Evolutionary conservation across 2,888 invertebrate species (phyloP), one percentile per base, ranked within the genome.

Genomic region (Luperina testacea): DNA sequence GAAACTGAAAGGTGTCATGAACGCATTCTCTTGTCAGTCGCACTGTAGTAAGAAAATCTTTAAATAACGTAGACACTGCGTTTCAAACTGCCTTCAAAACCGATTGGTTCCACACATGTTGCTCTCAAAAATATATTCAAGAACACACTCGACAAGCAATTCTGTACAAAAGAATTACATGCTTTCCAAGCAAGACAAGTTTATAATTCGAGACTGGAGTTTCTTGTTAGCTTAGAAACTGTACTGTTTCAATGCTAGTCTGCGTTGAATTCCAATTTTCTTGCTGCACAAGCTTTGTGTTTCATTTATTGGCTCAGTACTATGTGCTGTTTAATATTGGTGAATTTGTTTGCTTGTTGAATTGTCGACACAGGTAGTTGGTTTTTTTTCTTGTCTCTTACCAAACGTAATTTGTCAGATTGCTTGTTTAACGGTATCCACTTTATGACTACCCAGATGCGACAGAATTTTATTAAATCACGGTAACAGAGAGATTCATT

Each of bases 191-290:
- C 68, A 77, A 87, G 83, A 87, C 87, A 86, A 88, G 80, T 90
- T 90, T 89, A 90, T 91, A 91, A 92, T 89, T 90, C 88, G 81
- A 83, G 85, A 88, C 88, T 87, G 75, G 78, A 89, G 88, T 84
- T 90, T 87, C 89, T 90, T 87, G 88, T 85, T 83, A 89, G 88
- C 87, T 90, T 84, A 78, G 79, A 75, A 72, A 84, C 77, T 83
- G 85, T 61, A 71, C 69, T 84, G 85, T 73, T 68, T 81, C 80
- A 78, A 13, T 78, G 64, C 17, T 8, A 77, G 59, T 69, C 77
- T 78, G 75, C 72, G 53, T 81, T 82, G 88, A 89, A 91, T 92
- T 92, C 83, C 90, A 85, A 89, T 88, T 83, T 80, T 83, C 82
- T 85, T 78, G 72, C 65, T 45, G 70, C 69, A 72, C 75, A 61